These are phyloP conservation scores for Zosterops hypoxanthus DNA, from an alignment of 2,113 vertebrate species.

Conservation along the genomic window DNA sequence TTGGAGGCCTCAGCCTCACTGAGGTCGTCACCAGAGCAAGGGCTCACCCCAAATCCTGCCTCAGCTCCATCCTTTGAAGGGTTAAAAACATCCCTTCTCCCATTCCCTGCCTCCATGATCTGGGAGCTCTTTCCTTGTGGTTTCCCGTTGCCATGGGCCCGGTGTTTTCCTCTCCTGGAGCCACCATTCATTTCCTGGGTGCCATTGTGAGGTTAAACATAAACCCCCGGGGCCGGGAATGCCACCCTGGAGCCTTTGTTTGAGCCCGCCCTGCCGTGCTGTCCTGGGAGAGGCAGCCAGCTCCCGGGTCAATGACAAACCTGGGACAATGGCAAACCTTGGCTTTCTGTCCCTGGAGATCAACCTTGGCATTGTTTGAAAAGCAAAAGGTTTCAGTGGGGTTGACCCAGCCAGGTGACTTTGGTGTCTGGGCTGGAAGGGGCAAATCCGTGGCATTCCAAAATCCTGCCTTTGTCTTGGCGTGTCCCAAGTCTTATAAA, in stretches of 20 bases:
- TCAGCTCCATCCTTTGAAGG: not conserved
- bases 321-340: not conserved
- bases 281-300: slow-evolving; percentile 52
- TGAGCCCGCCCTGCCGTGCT: slow-evolving; percentile 66
- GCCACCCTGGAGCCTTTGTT: slow-evolving; percentile 49
- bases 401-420: slow-evolving; percentile 32
- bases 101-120: not conserved
- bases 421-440: not conserved
- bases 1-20: not conserved
- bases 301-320: slow-evolving; percentile 42
- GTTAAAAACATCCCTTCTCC: not conserved
- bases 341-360: not conserved
- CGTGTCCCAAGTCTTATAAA: not conserved
- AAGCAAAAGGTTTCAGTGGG: not conserved
- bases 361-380: slow-evolving; percentile 45
- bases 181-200: slow-evolving; percentile 45
- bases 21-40: rapidly evolving
- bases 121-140: slow-evolving; percentile 7
- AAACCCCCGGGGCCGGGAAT: not conserved
- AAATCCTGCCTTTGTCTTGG: not conserved
- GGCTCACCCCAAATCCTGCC: not conserved
- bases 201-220: slow-evolving; percentile 61
- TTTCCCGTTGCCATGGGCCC: slow-evolving; percentile 39
- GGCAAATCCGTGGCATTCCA: too few relatives aligned
- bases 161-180: slow-evolving; percentile 20